phyloP scores from a whole-genome alignment of 2,888 invertebrate genomes.

The Diploptera punctata region DNA sequence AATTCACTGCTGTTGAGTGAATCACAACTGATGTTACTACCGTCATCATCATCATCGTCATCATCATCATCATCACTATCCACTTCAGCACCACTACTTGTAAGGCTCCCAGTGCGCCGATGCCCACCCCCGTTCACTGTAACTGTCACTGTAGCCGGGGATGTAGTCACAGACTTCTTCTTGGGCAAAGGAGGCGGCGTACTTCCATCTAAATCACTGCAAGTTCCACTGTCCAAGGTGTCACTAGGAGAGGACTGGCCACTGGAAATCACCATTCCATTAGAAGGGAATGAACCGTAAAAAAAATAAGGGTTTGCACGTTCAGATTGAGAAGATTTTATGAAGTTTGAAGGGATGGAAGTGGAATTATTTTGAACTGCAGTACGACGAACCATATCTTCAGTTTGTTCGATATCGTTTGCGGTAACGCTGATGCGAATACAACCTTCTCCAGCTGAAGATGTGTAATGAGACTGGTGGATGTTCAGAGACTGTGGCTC shows the following conservation, averaged over 20 bases:
- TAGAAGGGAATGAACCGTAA: constrained; percentile 65
- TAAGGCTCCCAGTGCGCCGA: constrained; percentile 62
- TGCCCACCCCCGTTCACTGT: constrained; percentile 62
- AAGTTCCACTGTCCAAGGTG: constrained; percentile 83
- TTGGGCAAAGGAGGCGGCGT: constrained; percentile 72
- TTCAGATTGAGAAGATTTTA: constrained; percentile 21
- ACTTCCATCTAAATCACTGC: constrained; percentile 77
- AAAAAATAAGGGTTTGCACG: constrained; percentile 61
- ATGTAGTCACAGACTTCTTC: constrained; percentile 59
- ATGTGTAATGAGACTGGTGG: constrained; percentile 33
- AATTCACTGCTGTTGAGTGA: constrained; percentile 78
- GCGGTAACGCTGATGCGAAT: constrained; percentile 64
- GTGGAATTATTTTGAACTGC: neutral
- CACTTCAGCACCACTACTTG: constrained; percentile 68
- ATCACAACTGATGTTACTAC: constrained; percentile 82
- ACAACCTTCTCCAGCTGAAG: constrained; percentile 58
- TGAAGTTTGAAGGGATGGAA: constrained; percentile 9
- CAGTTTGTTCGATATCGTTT: constrained; percentile 51
- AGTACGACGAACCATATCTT: constrained; percentile 32
- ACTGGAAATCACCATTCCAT: constrained; percentile 71
- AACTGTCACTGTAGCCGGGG: constrained; percentile 48
- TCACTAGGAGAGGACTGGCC: constrained; percentile 86
- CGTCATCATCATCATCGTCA: constrained; percentile 69
- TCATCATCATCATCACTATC: constrained; percentile 72
- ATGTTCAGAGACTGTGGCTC: constrained; percentile 35